These are phyloP conservation scores for Xanthorhoe spadicearia DNA, from an alignment of 2,888 invertebrate genomes.

Conservation along the genomic window DNA sequence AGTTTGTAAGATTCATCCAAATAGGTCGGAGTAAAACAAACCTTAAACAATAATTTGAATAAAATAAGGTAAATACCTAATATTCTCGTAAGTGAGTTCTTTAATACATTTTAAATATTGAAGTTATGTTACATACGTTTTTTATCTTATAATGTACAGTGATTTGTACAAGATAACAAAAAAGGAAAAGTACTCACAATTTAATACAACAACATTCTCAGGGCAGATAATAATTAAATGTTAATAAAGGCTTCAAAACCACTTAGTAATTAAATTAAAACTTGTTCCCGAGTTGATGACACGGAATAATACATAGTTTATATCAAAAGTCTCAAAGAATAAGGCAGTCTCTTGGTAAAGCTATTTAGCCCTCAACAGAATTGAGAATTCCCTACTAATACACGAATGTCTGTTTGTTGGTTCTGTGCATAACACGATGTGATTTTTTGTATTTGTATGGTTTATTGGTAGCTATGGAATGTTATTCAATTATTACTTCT, in stretches of 20 bases:
- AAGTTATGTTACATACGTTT: too few relatives aligned
- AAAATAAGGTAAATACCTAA: too few relatives aligned
- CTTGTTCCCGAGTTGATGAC: constrained; percentile 20
- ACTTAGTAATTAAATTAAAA: constrained; percentile 42
- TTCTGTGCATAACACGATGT: neutral
- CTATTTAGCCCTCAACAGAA: constrained; percentile 8
- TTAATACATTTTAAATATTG: too few relatives aligned
- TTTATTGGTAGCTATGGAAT: neutral
- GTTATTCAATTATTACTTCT: too few relatives aligned
- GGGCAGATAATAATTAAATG: constrained; percentile 27
- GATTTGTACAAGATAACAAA: neutral
- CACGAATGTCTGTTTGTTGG: neutral
- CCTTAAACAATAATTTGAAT: too few relatives aligned
- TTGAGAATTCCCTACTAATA: neutral
- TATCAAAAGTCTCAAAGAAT: constrained; percentile 14
- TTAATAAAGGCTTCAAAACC: constrained; percentile 40
- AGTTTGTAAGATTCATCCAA: too few relatives aligned
- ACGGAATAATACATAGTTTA: constrained; percentile 19
- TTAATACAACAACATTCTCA: constrained; percentile 25
- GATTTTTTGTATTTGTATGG: neutral
- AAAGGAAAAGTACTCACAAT: neutral
- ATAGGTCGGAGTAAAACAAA: too few relatives aligned
- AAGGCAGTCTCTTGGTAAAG: constrained; percentile 11
- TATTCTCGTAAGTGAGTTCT: too few relatives aligned
- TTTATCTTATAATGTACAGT: neutral